A percentile compares a stretch with the other conserved stretches of the same genome.
These are phyloP conservation scores for Eupelmus urozonus DNA, from an alignment of 2,888 invertebrate genomes.

Conservation along the genomic window DNA sequence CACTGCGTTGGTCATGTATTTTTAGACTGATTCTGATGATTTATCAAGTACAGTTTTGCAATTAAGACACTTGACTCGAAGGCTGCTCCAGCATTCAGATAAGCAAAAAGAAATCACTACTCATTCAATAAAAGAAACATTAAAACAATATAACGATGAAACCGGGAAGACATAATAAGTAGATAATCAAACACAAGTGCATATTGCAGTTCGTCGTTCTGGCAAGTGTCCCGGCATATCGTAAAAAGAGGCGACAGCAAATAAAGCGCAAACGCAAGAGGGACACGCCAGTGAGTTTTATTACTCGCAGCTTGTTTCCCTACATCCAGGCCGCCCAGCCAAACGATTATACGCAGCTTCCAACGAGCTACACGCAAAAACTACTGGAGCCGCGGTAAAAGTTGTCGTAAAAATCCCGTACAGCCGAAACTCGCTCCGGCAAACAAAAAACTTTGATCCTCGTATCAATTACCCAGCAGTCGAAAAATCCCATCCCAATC, in stretches of 20 bases:
- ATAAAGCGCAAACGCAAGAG: constrained; percentile 13
- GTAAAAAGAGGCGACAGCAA: not conserved
- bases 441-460: constrained; percentile 27
- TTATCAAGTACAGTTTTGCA: too few species aligned
- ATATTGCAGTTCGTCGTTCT: not conserved
- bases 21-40: not conserved
- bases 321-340: not conserved
- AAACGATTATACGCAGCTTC: not conserved
- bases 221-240: not conserved
- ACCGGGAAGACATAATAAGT: too few species aligned
- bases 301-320: constrained; percentile 22
- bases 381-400: constrained; percentile 56
- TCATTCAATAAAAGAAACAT: not conserved
- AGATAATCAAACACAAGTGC: too few species aligned
- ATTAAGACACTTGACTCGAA: too few species aligned
- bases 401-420: constrained; percentile 35
- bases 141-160: not conserved
- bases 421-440: constrained; percentile 28
- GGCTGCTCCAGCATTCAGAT: too few species aligned
- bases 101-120: too few species aligned
- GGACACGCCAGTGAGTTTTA: constrained; percentile 28
- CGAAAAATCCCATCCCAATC: not conserved
- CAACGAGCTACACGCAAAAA: constrained; percentile 19
- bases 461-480: constrained; percentile 10
- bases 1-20: not conserved